These are phyloP conservation scores for Tenualosa ilisha DNA, from an alignment of 2,797 vertebrate genomes.

Conservation along the genomic window DNA sequence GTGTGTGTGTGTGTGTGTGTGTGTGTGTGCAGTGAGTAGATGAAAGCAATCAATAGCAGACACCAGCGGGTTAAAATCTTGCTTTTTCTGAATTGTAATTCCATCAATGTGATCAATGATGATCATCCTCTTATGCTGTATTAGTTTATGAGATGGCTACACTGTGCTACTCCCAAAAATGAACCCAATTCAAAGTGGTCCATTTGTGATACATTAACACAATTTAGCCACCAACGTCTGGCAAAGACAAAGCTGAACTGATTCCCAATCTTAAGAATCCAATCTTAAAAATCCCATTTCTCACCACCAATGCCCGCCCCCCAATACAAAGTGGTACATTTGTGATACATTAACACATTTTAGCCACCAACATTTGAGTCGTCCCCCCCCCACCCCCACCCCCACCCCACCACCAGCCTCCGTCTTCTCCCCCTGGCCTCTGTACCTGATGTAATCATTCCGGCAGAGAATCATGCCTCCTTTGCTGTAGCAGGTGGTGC, in stretches of 20 bases:
- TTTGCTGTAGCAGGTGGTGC: slow-evolving; percentile 83
- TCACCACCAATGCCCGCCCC: no score
- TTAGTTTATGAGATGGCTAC: not conserved
- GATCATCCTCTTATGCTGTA: not conserved
- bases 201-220: not conserved
- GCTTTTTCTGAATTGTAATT: not conserved
- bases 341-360: not conserved
- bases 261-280: no score
- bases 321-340: no score
- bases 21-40: not conserved
- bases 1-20: not conserved
- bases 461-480: slow-evolving; percentile 83
- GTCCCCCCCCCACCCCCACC: not conserved
- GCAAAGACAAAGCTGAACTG: no score
- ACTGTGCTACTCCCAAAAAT: not conserved
- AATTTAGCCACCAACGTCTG: no score
- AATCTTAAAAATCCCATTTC: no score
- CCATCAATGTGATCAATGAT: not conserved
- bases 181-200: not conserved
- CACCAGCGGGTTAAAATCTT: not conserved
- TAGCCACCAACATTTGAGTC: not conserved
- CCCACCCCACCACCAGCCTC: not conserved
- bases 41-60: not conserved
- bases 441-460: slow-evolving; percentile 82
- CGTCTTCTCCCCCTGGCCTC: not conserved